Evolutionary conservation across 2,888 invertebrate species (phyloP).

Genomic region (Nudaria mundana): DNA sequence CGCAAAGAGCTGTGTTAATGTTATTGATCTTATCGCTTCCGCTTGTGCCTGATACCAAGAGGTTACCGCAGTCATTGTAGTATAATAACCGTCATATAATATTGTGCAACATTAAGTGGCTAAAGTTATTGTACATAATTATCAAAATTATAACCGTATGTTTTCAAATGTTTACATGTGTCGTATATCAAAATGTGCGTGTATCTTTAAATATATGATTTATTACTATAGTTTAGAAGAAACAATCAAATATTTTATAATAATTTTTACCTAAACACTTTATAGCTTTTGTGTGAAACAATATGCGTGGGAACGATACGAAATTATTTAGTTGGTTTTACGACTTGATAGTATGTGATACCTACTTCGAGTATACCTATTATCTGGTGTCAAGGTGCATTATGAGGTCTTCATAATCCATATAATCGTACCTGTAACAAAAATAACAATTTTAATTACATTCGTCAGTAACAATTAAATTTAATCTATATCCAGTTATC

Average conservation of each 20-base stretch:
- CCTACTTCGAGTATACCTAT: no score
- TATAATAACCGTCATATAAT: slow-evolving; percentile 21
- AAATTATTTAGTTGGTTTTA: no score
- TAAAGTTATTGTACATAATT: slow-evolving; percentile 7
- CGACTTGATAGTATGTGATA: no score
- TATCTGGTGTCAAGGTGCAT: no score
- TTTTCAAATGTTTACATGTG: slow-evolving; percentile 1
- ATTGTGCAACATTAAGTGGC: slow-evolving; percentile 17
- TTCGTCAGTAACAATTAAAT: background rate
- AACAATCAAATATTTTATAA: no score
- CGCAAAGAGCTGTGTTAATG: no score
- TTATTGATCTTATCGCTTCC: slow-evolving; percentile 13
- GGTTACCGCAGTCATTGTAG: slow-evolving; percentile 14
- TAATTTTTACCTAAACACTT: no score
- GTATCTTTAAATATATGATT: background rate
- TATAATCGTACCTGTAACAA: slow-evolving; percentile 8
- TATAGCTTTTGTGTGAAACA: no score
- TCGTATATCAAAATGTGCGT: background rate
- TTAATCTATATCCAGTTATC: slow-evolving; percentile 4
- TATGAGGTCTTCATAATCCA: no score
- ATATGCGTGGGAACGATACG: no score
- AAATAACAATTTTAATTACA: background rate
- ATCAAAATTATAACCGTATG: background rate
- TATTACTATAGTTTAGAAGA: background rate
- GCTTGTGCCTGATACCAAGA: slow-evolving; percentile 6